Evolutionary conservation across 2,113 vertebrate species (phyloP), one percentile per base, ranked within the genome.

Genomic region (Otus sunia): DNA sequence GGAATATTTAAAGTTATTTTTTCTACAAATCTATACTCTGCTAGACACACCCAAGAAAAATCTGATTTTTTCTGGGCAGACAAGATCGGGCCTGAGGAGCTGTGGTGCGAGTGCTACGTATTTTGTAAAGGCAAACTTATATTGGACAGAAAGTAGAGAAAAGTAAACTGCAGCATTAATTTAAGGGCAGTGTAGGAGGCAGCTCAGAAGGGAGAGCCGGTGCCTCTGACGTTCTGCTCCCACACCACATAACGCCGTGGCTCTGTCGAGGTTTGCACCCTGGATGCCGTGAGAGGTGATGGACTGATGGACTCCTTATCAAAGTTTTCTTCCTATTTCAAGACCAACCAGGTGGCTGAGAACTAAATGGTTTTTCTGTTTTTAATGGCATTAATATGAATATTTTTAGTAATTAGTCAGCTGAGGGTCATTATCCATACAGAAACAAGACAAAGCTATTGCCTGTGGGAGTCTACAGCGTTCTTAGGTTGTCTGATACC

Each of bases 161-260:
- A 21, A 45, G 6, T 43, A 34, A 47, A 27, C 15, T 20, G 23
- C 23, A 26, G 22, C 53, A 20, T 21, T 39, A n/a, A 9, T 20
- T 45, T 63, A 50, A 47, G 37, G 7, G 10, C 8, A 55, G 26
- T 2, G 8, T 5, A 53, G 15, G 11, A 63, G 53, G 29, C 2
- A 3, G 26, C n/a, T 76, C 14, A n/a, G 55, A 27, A 60, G 19
- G 23, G 22, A 68, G 37, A 66, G 15, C 29, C 11, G 7, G 1
- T 21, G 21, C 37, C 49, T 32, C 50, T 45, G 17, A 62, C 36
- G 27, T 36, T 59, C 27, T 37, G 18, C 50, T 27, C 37, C 52
- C 12, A 12, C 6, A 11, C 26, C 10, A 4, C 7, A 0, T 12
- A 27, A 34, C 3, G 7, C 45, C 1, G 2, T 15, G 36, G 32